Percentiles rank a stretch among this genome's conserved stretches.
These are phyloP conservation scores for Rousettus madagascariensis DNA, from an alignment of 2,797 vertebrate species.

Conservation along the genomic window DNA sequence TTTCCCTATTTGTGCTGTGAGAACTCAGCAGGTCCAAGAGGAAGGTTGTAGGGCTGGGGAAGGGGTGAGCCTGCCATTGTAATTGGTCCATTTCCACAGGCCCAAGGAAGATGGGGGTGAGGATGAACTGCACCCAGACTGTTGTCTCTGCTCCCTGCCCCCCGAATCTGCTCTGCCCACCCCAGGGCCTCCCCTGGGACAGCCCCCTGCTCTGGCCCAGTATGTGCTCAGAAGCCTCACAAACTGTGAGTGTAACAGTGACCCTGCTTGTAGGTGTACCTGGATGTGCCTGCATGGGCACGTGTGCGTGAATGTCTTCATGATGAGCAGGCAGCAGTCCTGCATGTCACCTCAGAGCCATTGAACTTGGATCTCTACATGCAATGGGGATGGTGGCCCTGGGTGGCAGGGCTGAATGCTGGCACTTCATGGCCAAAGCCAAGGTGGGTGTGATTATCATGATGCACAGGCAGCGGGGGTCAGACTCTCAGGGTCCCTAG, in stretches of 20 bases:
- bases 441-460: not conserved
- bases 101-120: too few relatives aligned
- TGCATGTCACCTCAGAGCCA: not conserved
- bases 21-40: not conserved
- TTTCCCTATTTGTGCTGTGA: not conserved
- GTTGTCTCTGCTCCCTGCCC: not conserved
- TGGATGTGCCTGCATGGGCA: not conserved
- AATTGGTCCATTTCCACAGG: not conserved
- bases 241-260: not conserved
- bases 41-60: not conserved
- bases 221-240: not conserved
- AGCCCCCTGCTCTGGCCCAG: not conserved
- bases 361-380: not conserved
- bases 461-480: too few relatives aligned
- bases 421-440: not conserved
- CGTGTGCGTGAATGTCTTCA: too few relatives aligned
- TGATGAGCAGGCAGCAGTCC: not conserved
- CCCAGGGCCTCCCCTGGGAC: accelerated
- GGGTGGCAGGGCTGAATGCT: not conserved
- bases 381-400: not conserved
- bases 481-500: not conserved
- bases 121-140: not conserved
- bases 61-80: not conserved
- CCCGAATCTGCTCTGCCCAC: not conserved
- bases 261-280: not conserved